These are phyloP conservation scores for Pristionchus fissidentatus DNA, from an alignment of 2,888 invertebrate species.

Conservation along the genomic window DNA sequence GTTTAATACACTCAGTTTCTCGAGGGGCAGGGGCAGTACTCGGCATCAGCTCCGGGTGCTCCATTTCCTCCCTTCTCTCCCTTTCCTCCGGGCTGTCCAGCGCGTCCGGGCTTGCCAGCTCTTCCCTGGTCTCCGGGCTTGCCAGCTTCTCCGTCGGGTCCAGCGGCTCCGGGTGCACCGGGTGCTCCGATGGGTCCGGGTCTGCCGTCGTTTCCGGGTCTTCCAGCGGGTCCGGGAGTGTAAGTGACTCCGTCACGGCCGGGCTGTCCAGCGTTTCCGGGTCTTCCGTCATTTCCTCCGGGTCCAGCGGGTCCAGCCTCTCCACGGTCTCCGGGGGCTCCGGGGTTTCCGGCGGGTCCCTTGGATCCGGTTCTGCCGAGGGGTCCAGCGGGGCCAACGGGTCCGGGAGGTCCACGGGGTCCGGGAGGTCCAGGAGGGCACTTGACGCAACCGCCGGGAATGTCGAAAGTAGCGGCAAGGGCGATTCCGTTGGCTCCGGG, in stretches of 20 bases:
- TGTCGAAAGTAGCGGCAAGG: slow-evolving; percentile 65
- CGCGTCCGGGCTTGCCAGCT: slow-evolving; percentile 55
- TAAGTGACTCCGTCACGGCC: slow-evolving; percentile 58
- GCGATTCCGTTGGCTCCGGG: slow-evolving; percentile 64
- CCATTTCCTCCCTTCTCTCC: slow-evolving; percentile 57
- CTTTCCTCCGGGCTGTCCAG: slow-evolving; percentile 44
- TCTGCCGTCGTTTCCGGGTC: slow-evolving; percentile 47
- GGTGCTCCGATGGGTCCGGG: slow-evolving; percentile 50
- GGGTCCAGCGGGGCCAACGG: slow-evolving; percentile 60
- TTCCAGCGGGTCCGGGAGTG: slow-evolving; percentile 44
- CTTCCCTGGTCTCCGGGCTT: slow-evolving; percentile 55
- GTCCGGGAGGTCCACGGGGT: slow-evolving; percentile 63
- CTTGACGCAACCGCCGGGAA: slow-evolving; percentile 66
- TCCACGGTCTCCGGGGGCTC: slow-evolving; percentile 45
- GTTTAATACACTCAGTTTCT: too few relatives aligned
- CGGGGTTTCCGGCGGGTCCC: slow-evolving; percentile 54
- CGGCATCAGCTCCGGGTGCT: slow-evolving; percentile 60
- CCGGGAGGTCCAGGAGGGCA: slow-evolving; percentile 64
- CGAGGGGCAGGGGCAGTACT: slow-evolving; percentile 60
- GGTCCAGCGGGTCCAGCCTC: slow-evolving; percentile 35
- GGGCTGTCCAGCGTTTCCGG: slow-evolving; percentile 47
- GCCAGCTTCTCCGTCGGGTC: slow-evolving; percentile 63
- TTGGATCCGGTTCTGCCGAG: slow-evolving; percentile 62
- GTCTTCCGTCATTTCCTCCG: slow-evolving; percentile 44
- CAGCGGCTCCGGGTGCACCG: slow-evolving; percentile 48